Conservation (phyloP, 2,797 vertebrate genomes). For the Coranthus polyacanthus region DNA sequence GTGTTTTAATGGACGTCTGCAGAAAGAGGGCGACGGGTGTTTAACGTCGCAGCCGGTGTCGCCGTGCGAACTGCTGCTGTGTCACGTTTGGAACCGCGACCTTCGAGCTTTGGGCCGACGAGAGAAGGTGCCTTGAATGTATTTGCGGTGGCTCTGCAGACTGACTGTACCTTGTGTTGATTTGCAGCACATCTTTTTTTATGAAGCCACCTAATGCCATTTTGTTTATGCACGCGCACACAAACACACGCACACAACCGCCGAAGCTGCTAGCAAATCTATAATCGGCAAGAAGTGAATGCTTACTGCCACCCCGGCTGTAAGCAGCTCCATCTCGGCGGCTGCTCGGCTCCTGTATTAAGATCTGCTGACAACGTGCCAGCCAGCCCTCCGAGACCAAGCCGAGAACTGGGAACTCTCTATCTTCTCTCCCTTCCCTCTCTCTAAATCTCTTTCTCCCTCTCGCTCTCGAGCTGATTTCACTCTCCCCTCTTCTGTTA, state of each 20-base stretch:
- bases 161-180: no score
- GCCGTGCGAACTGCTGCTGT: no score
- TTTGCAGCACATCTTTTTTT: no score
- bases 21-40: no score
- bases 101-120: no score
- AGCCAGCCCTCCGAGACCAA: slow-evolving; percentile 34
- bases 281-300: slow-evolving; percentile 19
- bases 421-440: background rate
- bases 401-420: slow-evolving; percentile 13
- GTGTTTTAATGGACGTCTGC: no score
- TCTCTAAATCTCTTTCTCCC: slow-evolving; percentile 1
- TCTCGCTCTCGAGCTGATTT: slow-evolving; percentile 19
- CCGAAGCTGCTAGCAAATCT: slow-evolving; percentile 6
- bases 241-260: no score
- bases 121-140: no score
- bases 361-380: slow-evolving; percentile 59
- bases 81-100: no score
- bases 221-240: slow-evolving; percentile 2
- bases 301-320: slow-evolving; percentile 14
- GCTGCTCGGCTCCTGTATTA: slow-evolving; percentile 27
- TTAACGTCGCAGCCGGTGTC: no score
- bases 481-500: slow-evolving; percentile 16
- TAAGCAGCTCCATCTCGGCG: slow-evolving; percentile 27
- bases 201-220: background rate
- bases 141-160: no score